Percentiles rank a stretch among this genome's conserved stretches.
phyloP scores from a whole-genome alignment of 2,888 invertebrate genomes.

The Aromia moschata region DNA sequence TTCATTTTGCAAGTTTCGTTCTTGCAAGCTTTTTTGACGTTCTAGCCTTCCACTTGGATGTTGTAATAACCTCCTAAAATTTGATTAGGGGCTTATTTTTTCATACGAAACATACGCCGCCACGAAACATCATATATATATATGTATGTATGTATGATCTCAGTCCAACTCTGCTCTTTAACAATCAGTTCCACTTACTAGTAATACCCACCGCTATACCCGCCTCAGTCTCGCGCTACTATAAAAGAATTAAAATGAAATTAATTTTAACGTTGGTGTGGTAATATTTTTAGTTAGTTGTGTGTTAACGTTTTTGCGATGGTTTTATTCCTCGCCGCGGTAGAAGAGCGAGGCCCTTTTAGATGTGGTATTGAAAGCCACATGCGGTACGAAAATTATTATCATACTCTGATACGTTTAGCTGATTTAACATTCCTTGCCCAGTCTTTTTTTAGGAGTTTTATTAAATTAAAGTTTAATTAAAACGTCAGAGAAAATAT shows the following conservation, averaged over 20 bases:
- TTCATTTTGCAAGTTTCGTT: too few relatives aligned
- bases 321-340: constrained; percentile 13
- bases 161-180: too few relatives aligned
- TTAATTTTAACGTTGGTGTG: constrained; percentile 39
- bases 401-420: background rate
- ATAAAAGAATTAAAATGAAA: constrained; percentile 41
- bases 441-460: background rate
- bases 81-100: too few relatives aligned
- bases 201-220: constrained; percentile 24
- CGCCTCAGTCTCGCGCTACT: constrained; percentile 21
- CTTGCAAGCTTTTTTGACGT: too few relatives aligned
- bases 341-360: constrained; percentile 11
- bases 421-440: background rate
- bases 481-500: too few relatives aligned
- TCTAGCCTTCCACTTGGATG: too few relatives aligned
- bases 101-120: too few relatives aligned
- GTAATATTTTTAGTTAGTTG: constrained; percentile 42
- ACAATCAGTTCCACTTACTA: too few relatives aligned
- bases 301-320: constrained; percentile 21
- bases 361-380: constrained; percentile 7
- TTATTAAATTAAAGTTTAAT: too few relatives aligned
- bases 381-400: background rate
- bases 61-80: too few relatives aligned
- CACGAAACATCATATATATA: too few relatives aligned
- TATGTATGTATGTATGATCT: too few relatives aligned